A percentile compares a stretch with the other conserved stretches of the same genome.
These are phyloP conservation scores for Pollicipes pollicipes DNA, from an alignment of 1,140 invertebrate genomes.

Conservation along the genomic window DNA sequence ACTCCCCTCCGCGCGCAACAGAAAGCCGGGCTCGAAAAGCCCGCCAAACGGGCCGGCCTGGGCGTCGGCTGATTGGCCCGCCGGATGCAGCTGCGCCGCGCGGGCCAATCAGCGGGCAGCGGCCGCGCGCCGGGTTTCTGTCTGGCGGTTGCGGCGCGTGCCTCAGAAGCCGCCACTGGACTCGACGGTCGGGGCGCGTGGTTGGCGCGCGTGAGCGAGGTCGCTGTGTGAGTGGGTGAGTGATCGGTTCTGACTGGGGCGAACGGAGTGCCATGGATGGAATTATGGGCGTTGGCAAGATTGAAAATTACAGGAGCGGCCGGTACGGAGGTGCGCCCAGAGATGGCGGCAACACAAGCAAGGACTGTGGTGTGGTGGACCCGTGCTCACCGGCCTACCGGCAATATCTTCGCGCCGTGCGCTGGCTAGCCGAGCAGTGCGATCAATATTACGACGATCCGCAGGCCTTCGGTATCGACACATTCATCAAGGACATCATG, in stretches of 20 bases:
- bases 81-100: neutral
- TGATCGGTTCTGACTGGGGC: neutral
- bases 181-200: neutral
- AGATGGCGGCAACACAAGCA: neutral
- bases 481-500: constrained; percentile 1
- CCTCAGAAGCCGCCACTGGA: neutral
- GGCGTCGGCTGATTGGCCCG: neutral
- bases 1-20: too few species aligned
- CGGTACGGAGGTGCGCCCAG: neutral
- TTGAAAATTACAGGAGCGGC: neutral
- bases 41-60: neutral
- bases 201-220: neutral
- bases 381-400: neutral
- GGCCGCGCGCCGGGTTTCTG: neutral
- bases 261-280: neutral
- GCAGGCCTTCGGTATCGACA: neutral
- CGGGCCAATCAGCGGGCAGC: neutral
- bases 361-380: neutral
- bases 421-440: neutral
- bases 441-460: neutral
- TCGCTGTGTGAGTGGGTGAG: neutral
- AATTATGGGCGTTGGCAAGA: neutral
- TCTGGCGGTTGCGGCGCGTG: neutral
- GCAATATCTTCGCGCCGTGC: constrained; percentile 1
- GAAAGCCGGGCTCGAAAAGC: neutral